phyloP scores from a whole-genome alignment of 2,113 vertebrate genomes.

The Otolemur garnettii region DNA sequence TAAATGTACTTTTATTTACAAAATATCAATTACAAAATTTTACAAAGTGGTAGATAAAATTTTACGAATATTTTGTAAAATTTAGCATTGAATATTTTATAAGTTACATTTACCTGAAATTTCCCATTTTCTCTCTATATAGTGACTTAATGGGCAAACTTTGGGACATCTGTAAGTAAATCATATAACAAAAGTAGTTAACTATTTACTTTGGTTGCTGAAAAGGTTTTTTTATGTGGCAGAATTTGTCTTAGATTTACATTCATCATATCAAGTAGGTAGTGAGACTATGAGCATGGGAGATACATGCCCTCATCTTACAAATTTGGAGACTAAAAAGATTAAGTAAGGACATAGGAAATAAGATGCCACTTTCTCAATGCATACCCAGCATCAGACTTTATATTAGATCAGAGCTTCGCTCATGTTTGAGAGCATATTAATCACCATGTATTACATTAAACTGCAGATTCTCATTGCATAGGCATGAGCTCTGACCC shows the following conservation, averaged over 20 bases:
- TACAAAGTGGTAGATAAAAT: no score
- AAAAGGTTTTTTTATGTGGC: background rate
- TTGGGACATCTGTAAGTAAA: background rate
- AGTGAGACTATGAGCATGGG: rapidly evolving
- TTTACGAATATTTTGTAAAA: no score
- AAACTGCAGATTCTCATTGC: background rate
- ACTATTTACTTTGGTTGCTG: background rate
- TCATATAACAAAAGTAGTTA: background rate
- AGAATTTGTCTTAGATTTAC: background rate
- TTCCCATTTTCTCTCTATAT: no score
- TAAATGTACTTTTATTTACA: no score
- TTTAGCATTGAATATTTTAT: no score
- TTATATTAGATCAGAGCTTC: background rate
- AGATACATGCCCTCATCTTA: rapidly evolving
- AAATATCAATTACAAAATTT: no score
- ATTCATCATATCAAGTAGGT: background rate
- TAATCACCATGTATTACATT: background rate
- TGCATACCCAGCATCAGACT: background rate
- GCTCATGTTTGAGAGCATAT: background rate
- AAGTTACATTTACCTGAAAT: no score
- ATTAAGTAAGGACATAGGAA: background rate
- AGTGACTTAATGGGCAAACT: no score
- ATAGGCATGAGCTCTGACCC: background rate
- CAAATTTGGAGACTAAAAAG: background rate
- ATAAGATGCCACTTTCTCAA: background rate